phyloP scores from a whole-genome alignment of 1,140 invertebrate species.

The Drosophila pachea region DNA sequence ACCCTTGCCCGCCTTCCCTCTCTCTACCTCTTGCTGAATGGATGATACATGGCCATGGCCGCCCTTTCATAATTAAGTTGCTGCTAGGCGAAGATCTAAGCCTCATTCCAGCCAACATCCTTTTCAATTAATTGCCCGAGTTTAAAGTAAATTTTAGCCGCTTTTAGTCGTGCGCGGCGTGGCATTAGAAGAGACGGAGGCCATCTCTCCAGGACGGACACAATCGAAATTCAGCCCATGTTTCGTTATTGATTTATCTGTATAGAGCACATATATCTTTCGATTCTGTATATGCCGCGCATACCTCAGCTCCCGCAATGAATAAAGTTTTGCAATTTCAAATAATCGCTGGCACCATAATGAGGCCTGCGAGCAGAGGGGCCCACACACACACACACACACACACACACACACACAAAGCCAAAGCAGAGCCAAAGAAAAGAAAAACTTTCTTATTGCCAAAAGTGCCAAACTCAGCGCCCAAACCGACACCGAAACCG shows the following conservation, averaged over 20 bases:
- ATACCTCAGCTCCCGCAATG: constrained; percentile 51
- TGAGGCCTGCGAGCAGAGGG: constrained; percentile 65
- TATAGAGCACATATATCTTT: constrained; percentile 60
- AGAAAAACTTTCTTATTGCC: constrained; percentile 77
- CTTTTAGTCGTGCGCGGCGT: background rate
- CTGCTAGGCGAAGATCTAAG: background rate
- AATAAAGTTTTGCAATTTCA: constrained; percentile 77
- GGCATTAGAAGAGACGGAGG: no score
- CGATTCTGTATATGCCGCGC: constrained; percentile 64
- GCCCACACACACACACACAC: no score
- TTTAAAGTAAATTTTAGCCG: background rate
- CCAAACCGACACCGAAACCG: constrained; percentile 37
- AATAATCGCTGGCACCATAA: constrained; percentile 75
- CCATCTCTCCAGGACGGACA: no score
- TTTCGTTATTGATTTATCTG: constrained; percentile 73
- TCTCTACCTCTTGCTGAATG: constrained; percentile 11
- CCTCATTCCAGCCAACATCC: constrained; percentile 11
- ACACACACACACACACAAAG: no score
- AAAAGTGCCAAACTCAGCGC: constrained; percentile 69
- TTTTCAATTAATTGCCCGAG: constrained; percentile 27
- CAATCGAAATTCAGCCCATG: constrained; percentile 67
- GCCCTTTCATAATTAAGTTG: constrained; percentile 39
- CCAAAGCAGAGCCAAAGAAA: constrained; percentile 52
- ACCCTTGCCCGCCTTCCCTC: no score
- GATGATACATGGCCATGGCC: constrained; percentile 31